Base-by-base conservation (phyloP, 2,113 vertebrate genomes). In the Pterocles orientalis region DNA sequence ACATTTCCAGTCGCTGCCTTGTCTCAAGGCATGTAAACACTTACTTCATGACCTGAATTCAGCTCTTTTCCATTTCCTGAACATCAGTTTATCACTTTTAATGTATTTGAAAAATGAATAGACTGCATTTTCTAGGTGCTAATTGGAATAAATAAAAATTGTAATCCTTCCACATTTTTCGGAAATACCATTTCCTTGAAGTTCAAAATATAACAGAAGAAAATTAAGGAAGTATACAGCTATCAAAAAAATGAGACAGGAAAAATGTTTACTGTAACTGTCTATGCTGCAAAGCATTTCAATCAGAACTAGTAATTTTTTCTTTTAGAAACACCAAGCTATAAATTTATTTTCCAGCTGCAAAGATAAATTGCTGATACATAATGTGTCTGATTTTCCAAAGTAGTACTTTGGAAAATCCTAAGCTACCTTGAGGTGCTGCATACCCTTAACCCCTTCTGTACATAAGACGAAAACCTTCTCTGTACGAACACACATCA, bases 301-400 rank as follows among this genome's bases (percentile, higher is more conserved):
- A 88, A 64, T 71, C 80, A 91, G 76, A 92, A 82, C 56, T 82
- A 82, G 82, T 54, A 53, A 90, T 81, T 93, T 95, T 94, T 86
- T 71, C 68, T 83, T 86, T 93, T 78, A 78, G 79, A 92, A 93
- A 96, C 66, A 93, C 26, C 64, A 93, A 92, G 54, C 68, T 93
- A 93, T 62, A 86, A 83, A 93, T 95, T 93, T 86, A 83, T 90
- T 86, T 91, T 65, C 73, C 88, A 96, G 80, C 77, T 92, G 80
- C 88, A 69, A 84, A 47, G 28, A 92, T 53, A 94, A 96, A 92
- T 50, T 84, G 77, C 69, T 93, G 78, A 95, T 92, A 95, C 25
- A 71, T 56, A 69, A 72, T 20, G 18, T 45, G 41, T 41, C 81
- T 87, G 86, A 72, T 91, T 91, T 94, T 58, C 57, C 36, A 36